phyloP scores from a whole-genome alignment of 2,888 invertebrate genomes.

The Galerucella calmariensis region DNA sequence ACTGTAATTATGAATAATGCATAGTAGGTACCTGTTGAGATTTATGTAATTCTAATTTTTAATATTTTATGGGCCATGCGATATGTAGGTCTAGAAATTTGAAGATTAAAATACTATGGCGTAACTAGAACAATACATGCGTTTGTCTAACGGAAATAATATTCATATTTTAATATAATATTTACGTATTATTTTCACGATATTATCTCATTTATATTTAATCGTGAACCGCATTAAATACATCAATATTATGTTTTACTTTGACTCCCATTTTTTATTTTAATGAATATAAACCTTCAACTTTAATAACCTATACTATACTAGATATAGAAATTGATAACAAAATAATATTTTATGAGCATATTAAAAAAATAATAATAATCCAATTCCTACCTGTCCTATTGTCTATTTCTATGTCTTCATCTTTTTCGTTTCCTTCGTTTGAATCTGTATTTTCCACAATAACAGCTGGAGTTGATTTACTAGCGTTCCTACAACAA shows the following conservation, averaged over 20 bases:
- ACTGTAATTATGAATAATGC: conserved; percentile 36
- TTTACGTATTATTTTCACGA: not conserved
- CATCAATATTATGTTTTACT: not conserved
- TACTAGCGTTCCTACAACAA: conserved; percentile 43
- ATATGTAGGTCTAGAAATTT: conserved; percentile 40
- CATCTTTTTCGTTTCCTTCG: conserved; percentile 36
- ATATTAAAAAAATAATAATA: not conserved
- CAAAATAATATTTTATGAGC: no score
- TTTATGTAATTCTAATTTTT: conserved; percentile 37
- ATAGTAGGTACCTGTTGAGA: conserved; percentile 29
- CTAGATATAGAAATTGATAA: no score
- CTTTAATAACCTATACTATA: no score
- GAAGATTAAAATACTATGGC: conserved; percentile 18
- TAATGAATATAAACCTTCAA: no score
- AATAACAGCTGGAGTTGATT: conserved; percentile 55
- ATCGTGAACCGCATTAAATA: not conserved
- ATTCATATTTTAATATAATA: not conserved
- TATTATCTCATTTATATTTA: conserved; percentile 13
- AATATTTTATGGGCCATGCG: conserved; percentile 37
- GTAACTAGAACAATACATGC: not conserved
- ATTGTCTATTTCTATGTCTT: conserved; percentile 25
- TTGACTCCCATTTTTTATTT: no score
- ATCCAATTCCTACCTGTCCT: conserved; percentile 40
- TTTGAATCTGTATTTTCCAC: conserved; percentile 55
- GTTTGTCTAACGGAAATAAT: not conserved